Conservation (phyloP, 2,113 vertebrate genomes). For the Sapajus apella region DNA sequence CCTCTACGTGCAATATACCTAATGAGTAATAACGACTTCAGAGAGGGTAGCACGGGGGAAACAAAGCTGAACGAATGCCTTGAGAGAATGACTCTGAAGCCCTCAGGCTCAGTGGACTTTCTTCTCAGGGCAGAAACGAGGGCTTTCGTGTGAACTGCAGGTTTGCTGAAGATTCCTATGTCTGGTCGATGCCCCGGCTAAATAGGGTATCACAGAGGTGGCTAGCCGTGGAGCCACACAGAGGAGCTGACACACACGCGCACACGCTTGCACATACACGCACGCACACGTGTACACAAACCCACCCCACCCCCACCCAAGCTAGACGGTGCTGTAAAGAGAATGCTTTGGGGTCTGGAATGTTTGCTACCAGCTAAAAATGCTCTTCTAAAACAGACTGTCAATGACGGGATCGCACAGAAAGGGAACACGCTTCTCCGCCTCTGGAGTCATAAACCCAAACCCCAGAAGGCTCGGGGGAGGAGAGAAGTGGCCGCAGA, state of each 20-base stretch:
- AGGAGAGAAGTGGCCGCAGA: neutral
- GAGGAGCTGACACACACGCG: neutral
- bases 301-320: neutral
- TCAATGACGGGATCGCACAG: neutral
- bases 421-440: neutral
- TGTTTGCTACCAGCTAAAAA: neutral
- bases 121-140: constrained; percentile 59
- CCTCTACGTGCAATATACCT: constrained; percentile 77
- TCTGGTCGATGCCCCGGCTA: neutral
- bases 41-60: constrained; percentile 70
- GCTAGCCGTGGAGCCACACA: neutral
- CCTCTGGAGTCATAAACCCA: neutral
- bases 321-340: neutral
- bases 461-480: neutral
- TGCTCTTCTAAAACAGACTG: neutral
- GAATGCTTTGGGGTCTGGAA: neutral
- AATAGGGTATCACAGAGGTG: neutral
- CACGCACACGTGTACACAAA: too few species aligned
- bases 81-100: constrained; percentile 65
- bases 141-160: neutral
- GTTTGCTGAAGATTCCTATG: neutral
- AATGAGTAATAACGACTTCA: constrained; percentile 80
- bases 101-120: constrained; percentile 65
- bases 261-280: neutral
- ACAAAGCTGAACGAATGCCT: constrained; percentile 50